Percentiles rank a stretch among this genome's conserved stretches.
These are phyloP conservation scores for Noctua comes DNA, from an alignment of 2,888 invertebrate genomes.

Conservation along the genomic window DNA sequence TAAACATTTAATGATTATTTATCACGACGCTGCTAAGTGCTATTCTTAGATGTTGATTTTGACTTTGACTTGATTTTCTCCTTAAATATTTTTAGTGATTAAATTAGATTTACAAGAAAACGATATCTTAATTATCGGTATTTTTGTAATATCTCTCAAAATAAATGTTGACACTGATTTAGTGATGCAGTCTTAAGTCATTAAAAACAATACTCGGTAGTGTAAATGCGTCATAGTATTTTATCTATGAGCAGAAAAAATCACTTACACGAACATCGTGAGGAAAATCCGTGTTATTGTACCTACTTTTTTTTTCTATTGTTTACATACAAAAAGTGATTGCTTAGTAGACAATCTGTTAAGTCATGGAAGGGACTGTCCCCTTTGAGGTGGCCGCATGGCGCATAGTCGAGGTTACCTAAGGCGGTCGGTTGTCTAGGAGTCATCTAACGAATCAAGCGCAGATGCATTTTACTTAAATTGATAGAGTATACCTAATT, in stretches of 20 bases:
- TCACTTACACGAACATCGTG: slow-evolving; percentile 3
- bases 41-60: not conserved
- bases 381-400: not conserved
- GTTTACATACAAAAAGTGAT: slow-evolving; percentile 21
- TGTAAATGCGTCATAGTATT: slow-evolving; percentile 20
- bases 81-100: not conserved
- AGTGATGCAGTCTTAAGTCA: not conserved
- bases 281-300: slow-evolving; percentile 42
- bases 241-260: slow-evolving; percentile 18
- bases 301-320: slow-evolving; percentile 9
- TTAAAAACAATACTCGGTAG: slow-evolving; percentile 37
- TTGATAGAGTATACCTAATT: not conserved
- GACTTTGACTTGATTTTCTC: not conserved
- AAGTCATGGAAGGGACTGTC: slow-evolving; percentile 6
- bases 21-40: not conserved
- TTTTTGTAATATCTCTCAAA: not conserved
- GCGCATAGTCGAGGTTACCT: slow-evolving; percentile 11
- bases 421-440: not conserved
- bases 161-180: not conserved
- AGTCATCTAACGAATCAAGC: not conserved
- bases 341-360: slow-evolving; percentile 15
- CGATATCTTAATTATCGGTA: not conserved
- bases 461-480: too few relatives aligned
- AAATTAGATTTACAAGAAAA: not conserved
- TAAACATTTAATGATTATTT: not conserved